Base-by-base conservation (phyloP, 1,140 invertebrate genomes). In the Hydropsyche tenuis region DNA sequence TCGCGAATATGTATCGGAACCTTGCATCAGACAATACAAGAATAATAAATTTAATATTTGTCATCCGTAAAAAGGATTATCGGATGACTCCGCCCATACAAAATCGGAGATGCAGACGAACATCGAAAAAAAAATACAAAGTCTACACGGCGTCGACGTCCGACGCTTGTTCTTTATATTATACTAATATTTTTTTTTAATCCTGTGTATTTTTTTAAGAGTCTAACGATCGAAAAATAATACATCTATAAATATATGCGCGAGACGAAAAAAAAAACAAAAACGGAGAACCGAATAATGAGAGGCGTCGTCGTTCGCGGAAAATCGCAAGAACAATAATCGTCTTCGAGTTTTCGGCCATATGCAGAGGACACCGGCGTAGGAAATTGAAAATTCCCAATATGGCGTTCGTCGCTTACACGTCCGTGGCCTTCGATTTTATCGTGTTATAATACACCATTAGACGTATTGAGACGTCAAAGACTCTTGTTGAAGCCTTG, bases 31-130 rank as follows among this genome's bases (percentile, higher is more conserved):
- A 53, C 48, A 53, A 18, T 16, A 37, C 30, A 9, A 37, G 30
- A 48, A 4, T 6, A 4, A 64, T 64, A 68, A 68, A 68, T 68
- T 68, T 45, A 68, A 68, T 68, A 68, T 48, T 68, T 68, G 65
- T 68, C 65, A 68, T 48, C 65, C 43, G 43, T 37, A 66, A 66
- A 66, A 66, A 66, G 63, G 65, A 68, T 68, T 60, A 16, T 68
- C 65, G 42, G 16, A 43, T 43, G 30, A 66, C 30, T 66, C 63
- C 63, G 63, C 63, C 63, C 63, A 66, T 66, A 43, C 63, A 66
- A 63, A 63, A 22, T 53, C 48, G 20, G 18, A 53, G 48, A 16
- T 53, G n/a, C 48, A 53, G 48, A 53, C 48, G 16, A 18, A 20
- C 48, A 37, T 37, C 48, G 20, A n/a, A 20, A 53, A 53, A 53